A percentile compares a stretch with the other conserved stretches of the same genome.
Evolutionary conservation across 2,797 vertebrate species (phyloP).

Genomic region (Lophotriccus pileatus): DNA sequence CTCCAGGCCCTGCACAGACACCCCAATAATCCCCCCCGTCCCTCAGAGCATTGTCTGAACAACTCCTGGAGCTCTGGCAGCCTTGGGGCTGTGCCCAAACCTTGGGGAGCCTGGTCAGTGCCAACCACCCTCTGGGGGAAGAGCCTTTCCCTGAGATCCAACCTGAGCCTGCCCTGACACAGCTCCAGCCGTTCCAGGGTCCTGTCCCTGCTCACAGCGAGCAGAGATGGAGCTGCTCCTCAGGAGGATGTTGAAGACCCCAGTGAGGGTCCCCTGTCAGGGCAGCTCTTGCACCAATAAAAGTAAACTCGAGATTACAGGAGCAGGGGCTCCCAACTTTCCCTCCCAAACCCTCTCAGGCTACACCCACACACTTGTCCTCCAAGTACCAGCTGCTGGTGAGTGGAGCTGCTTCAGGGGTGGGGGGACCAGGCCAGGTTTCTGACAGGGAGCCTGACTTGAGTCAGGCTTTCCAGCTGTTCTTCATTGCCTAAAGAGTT

Average conservation of each 20-base stretch:
- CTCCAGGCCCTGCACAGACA: background rate
- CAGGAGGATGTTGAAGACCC: no score
- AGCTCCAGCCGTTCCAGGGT: no score
- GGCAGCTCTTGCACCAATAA: accelerated
- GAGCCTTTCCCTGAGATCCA: no score
- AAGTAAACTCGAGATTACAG: background rate
- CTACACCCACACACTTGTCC: no score
- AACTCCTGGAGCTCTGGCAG: background rate
- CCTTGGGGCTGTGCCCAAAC: no score
- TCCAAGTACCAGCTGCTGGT: background rate
- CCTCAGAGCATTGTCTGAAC: no score
- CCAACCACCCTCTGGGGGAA: no score
- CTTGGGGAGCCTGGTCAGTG: no score
- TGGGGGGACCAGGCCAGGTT: background rate
- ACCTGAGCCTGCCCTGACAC: no score
- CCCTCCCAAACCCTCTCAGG: background rate
- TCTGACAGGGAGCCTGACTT: background rate
- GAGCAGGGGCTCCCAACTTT: background rate
- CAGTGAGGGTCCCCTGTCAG: no score
- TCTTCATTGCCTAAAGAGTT: background rate
- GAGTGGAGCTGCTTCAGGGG: background rate
- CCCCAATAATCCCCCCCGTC: background rate
- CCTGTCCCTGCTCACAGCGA: no score
- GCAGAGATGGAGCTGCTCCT: no score
- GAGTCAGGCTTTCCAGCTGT: background rate